Evolutionary conservation across 2,888 invertebrate genomes (phyloP).

Genomic region (Callinectes sapidus): DNA sequence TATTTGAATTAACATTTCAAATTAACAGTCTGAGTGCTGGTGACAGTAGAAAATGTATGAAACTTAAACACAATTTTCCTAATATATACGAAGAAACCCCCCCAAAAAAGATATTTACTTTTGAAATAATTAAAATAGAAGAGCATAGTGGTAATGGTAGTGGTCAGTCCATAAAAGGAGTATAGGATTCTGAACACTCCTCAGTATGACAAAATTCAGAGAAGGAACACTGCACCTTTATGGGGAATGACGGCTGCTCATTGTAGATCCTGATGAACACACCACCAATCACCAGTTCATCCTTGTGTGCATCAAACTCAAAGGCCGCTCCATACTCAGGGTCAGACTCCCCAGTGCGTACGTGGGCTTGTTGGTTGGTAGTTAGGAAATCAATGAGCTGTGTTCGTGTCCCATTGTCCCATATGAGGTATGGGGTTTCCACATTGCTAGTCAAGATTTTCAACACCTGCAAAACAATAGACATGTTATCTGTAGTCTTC

Average conservation of each 20-base stretch:
- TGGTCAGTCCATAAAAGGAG: background rate
- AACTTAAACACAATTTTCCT: background rate
- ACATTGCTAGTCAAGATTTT: slow-evolving; percentile 97
- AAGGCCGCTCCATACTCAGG: slow-evolving; percentile 82
- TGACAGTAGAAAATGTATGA: background rate
- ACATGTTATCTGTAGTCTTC: background rate
- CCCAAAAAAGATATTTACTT: background rate
- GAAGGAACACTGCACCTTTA: slow-evolving; percentile 80
- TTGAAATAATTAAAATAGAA: background rate
- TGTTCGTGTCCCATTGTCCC: slow-evolving; percentile 97
- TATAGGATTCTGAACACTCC: background rate
- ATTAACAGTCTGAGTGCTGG: background rate
- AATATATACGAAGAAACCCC: background rate
- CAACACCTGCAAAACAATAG: slow-evolving; percentile 80
- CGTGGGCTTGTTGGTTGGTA: slow-evolving; percentile 79
- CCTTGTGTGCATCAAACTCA: slow-evolving; percentile 85
- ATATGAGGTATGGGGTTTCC: slow-evolving; percentile 95
- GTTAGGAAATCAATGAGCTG: slow-evolving; percentile 93
- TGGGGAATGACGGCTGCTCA: slow-evolving; percentile 92
- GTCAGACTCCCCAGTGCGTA: slow-evolving; percentile 80
- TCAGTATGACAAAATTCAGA: background rate
- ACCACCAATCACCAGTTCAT: slow-evolving; percentile 87
- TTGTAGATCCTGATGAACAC: slow-evolving; percentile 94
- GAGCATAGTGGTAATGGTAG: background rate
- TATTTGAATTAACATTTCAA: background rate